These are phyloP conservation scores for Physeter macrocephalus DNA, from an alignment of 2,113 vertebrate genomes.

Conservation along the genomic window DNA sequence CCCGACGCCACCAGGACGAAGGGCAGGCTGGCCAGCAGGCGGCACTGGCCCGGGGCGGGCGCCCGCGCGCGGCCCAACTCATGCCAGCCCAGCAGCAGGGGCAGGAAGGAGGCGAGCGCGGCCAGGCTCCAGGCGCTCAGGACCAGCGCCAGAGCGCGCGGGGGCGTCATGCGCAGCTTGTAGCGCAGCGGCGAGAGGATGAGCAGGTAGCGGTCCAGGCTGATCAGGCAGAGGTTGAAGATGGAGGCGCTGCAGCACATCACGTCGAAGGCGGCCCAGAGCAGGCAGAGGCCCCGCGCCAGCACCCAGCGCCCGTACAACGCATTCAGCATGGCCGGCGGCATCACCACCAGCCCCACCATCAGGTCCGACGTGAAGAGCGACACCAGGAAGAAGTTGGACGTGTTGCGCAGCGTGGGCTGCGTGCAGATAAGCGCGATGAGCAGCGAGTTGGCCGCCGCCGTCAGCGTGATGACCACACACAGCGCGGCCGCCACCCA, in stretches of 20 bases:
- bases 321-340: constrained; percentile 95
- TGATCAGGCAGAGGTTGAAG: constrained; percentile 97
- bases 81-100: constrained; percentile 97
- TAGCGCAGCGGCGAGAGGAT: constrained; percentile 95
- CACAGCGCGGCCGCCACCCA: constrained; percentile 89
- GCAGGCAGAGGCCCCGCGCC: constrained; percentile 87
- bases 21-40: constrained; percentile 90
- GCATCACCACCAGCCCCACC: constrained; percentile 98
- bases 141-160: constrained; percentile 88
- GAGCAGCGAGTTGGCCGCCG: constrained; percentile 88
- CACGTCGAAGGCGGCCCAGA: constrained; percentile 96
- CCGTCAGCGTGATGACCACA: constrained; percentile 90
- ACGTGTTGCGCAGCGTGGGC: constrained; percentile 93
- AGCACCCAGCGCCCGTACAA: constrained; percentile 94
- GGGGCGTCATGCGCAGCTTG: constrained; percentile 94
- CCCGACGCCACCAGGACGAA: constrained; percentile 93
- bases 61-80: constrained; percentile 76
- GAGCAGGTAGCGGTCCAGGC: constrained; percentile 95
- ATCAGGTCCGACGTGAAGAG: constrained; percentile 96
- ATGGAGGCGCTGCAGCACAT: constrained; percentile 99
- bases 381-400: constrained; percentile 97
- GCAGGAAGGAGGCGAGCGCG: constrained; percentile 92
- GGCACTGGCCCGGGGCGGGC: constrained; percentile 82
- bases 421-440: constrained; percentile 92
- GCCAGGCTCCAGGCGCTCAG: constrained; percentile 92